phyloP scores from a whole-genome alignment of 2,888 invertebrate genomes.

The Lycocerus yunnanus region DNA sequence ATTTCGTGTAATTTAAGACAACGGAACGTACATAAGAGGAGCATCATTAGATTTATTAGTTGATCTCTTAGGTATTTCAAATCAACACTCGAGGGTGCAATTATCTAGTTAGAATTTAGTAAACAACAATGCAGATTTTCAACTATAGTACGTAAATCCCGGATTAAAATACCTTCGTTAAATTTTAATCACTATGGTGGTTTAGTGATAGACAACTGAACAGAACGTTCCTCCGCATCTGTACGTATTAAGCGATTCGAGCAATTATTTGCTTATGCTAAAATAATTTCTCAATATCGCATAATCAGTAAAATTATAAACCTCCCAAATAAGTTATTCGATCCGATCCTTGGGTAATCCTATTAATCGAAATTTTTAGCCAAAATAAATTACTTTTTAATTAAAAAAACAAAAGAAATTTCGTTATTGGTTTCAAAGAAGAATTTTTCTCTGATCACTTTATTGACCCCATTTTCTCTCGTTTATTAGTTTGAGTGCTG shows the following conservation, averaged over 20 bases:
- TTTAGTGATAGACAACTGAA: neutral
- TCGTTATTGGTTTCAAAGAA: neutral
- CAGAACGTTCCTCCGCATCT: neutral
- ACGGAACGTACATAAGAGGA: neutral
- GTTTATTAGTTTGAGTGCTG: neutral
- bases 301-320: neutral
- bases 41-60: neutral
- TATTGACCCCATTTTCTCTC: neutral
- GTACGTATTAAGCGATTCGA: neutral
- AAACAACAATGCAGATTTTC: slow-evolving; percentile 16
- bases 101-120: slow-evolving; percentile 44
- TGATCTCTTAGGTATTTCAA: slow-evolving; percentile 43
- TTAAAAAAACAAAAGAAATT: neutral
- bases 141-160: neutral
- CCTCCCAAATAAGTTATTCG: neutral
- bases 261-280: neutral
- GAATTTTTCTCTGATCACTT: neutral
- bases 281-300: neutral
- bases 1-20: neutral
- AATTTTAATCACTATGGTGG: neutral
- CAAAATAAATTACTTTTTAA: neutral
- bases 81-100: slow-evolving; percentile 49
- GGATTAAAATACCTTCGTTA: neutral
- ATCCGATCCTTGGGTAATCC: neutral
- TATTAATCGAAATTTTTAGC: neutral